These are phyloP conservation scores for Ametastegia equiseti DNA, from an alignment of 2,888 invertebrate species.

Conservation along the genomic window DNA sequence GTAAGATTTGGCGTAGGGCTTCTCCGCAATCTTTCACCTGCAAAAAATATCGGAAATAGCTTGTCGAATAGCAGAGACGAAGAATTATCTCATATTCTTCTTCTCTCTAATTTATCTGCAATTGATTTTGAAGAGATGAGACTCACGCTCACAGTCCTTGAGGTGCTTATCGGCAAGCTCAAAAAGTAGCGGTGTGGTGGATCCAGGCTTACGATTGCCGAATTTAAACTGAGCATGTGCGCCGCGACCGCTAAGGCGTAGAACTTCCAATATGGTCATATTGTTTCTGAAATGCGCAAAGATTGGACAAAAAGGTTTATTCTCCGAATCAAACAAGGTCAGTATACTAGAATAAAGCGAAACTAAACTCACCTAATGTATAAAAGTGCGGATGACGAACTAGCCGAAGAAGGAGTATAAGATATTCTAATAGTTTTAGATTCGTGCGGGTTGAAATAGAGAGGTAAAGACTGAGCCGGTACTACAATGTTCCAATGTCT, in stretches of 20 bases:
- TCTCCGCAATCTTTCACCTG: conserved; percentile 65
- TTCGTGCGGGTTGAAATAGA: conserved; percentile 68
- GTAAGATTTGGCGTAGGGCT: conserved; percentile 82
- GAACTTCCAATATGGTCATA: conserved; percentile 92
- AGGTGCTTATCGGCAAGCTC: conserved; percentile 86
- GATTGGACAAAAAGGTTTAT: neutral
- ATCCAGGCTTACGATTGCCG: conserved; percentile 91
- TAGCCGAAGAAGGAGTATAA: conserved; percentile 67
- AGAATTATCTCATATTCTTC: neutral
- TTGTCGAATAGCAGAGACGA: conserved; percentile 16
- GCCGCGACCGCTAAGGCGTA: conserved; percentile 90
- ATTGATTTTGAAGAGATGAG: neutral
- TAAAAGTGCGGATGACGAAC: conserved; percentile 69
- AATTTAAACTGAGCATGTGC: conserved; percentile 92
- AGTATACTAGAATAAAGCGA: neutral
- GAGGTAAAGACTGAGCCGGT: conserved; percentile 66
- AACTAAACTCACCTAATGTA: conserved; percentile 65
- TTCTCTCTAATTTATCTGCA: neutral
- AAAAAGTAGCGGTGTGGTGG: conserved; percentile 86
- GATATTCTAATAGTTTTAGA: conserved; percentile 66
- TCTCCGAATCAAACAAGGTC: neutral
- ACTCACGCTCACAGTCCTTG: conserved; percentile 79
- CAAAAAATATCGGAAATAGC: conserved; percentile 47
- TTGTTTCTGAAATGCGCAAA: conserved; percentile 85
- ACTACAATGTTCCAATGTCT: conserved; percentile 65